Conservation (phyloP, 2,113 vertebrate genomes). For the Siphamia tubifer region DNA sequence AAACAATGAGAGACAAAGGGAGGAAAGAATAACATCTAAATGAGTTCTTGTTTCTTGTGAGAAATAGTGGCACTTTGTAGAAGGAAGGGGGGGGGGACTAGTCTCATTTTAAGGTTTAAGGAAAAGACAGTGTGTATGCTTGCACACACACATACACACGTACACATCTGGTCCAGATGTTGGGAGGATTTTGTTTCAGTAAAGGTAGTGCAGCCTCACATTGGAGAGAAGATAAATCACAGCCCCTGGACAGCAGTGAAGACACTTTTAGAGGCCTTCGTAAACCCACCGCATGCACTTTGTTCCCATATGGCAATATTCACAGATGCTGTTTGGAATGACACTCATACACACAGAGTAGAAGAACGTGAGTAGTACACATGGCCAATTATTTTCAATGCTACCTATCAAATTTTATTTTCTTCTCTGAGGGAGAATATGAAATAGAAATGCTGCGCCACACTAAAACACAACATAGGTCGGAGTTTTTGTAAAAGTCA, state of each 20-base stretch:
- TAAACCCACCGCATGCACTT: constrained; percentile 52
- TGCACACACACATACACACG: constrained; percentile 5
- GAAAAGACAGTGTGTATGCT: constrained; percentile 9
- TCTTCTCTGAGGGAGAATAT: constrained; percentile 2
- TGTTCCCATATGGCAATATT: constrained; percentile 64
- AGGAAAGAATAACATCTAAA: constrained; percentile 15
- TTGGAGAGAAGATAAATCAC: constrained; percentile 64
- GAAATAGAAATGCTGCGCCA: constrained; percentile 6
- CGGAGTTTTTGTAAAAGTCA: neutral
- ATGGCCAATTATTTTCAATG: constrained; percentile 21
- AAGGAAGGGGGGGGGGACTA: neutral
- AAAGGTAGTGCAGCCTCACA: constrained; percentile 49
- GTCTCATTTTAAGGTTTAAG: constrained; percentile 14
- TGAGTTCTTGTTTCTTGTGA: neutral
- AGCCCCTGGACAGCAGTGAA: constrained; percentile 60
- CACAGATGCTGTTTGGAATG: constrained; percentile 50
- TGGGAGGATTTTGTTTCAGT: constrained; percentile 52
- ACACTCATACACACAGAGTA: constrained; percentile 14
- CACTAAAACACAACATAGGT: neutral
- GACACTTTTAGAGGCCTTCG: constrained; percentile 72
- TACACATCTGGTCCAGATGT: constrained; percentile 53
- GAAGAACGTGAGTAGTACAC: neutral
- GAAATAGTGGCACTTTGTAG: neutral
- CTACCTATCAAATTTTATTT: constrained; percentile 28
- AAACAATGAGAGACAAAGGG: neutral